Evolutionary conservation across 1,140 invertebrate species (phyloP).

Genomic region (Apis laboriosa): DNA sequence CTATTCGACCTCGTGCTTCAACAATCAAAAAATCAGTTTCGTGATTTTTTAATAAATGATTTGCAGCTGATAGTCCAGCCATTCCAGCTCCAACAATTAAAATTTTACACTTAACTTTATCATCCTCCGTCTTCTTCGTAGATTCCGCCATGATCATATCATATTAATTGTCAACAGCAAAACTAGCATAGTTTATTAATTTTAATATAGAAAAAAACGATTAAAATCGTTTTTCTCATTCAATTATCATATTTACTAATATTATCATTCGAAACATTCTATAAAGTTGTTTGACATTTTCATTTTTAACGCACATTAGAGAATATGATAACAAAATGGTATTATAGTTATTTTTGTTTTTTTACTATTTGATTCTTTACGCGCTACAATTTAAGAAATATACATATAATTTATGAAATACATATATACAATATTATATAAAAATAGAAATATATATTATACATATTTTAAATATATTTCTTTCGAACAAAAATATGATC

Average conservation of each 20-base stretch:
- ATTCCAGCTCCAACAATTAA: constrained; percentile 93
- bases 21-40: constrained; percentile 90
- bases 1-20: constrained; percentile 89
- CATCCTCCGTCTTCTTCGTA: constrained; percentile 72
- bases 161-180: constrained; percentile 45
- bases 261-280: not conserved
- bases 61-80: constrained; percentile 92
- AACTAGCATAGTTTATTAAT: constrained; percentile 9
- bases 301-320: constrained; percentile 1
- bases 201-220: not conserved
- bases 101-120: constrained; percentile 83
- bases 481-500: not conserved
- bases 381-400: not conserved
- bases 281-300: not conserved
- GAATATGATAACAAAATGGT: not conserved
- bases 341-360: constrained; percentile 3
- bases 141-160: constrained; percentile 78
- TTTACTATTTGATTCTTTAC: not conserved
- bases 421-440: too few relatives aligned
- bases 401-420: not conserved
- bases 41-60: constrained; percentile 90
- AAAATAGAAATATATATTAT: too few relatives aligned
- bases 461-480: too few relatives aligned
- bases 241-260: not conserved
- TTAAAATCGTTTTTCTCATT: not conserved